Evolutionary conservation across 2,888 invertebrate genomes (phyloP).

Genomic region (Biston stratarius): DNA sequence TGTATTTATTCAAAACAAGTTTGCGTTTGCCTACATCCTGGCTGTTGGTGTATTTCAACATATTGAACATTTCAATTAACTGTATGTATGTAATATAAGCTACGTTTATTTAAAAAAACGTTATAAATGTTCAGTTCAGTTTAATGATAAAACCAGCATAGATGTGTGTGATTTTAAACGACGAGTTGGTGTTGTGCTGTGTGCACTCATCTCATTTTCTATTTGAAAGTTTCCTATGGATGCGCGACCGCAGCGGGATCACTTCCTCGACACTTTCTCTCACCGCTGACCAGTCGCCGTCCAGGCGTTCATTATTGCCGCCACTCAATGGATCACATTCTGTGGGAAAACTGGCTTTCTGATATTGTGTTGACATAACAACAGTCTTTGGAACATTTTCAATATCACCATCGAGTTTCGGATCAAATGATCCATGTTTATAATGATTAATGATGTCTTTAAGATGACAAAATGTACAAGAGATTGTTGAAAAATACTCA

Average conservation of each 20-base stretch:
- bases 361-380: neutral
- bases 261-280: slow-evolving; percentile 57
- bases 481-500: slow-evolving; percentile 6
- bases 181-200: neutral
- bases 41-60: no score
- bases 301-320: slow-evolving; percentile 15
- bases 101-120: no score
- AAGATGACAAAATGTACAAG: slow-evolving; percentile 1
- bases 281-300: slow-evolving; percentile 44
- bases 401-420: neutral
- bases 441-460: neutral
- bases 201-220: slow-evolving; percentile 43
- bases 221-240: slow-evolving; percentile 46
- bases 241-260: slow-evolving; percentile 48
- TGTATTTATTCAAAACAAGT: no score
- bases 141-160: no score
- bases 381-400: neutral
- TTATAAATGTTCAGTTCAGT: no score
- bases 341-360: slow-evolving; percentile 1
- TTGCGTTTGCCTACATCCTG: no score
- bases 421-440: slow-evolving; percentile 3
- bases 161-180: no score
- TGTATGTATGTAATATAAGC: no score
- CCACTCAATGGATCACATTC: slow-evolving; percentile 11
- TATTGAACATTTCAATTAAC: no score